Percentiles rank a stretch among this genome's conserved stretches.
Conservation (phyloP, 2,888 invertebrate genomes). For the Synergus itoensis region DNA sequence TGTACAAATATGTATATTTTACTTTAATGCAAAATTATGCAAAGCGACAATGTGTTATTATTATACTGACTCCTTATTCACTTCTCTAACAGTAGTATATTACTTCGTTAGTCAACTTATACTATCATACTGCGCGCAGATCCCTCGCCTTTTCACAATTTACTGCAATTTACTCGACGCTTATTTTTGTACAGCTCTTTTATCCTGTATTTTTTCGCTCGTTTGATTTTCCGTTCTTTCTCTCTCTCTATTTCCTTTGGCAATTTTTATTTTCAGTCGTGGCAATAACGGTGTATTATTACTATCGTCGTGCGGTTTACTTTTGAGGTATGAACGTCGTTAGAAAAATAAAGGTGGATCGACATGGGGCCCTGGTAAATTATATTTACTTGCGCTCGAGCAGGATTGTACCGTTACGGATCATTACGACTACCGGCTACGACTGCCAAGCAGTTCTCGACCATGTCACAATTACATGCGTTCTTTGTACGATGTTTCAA, state of each 20-base stretch:
- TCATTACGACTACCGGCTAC: constrained; percentile 61
- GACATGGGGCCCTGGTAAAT: constrained; percentile 55
- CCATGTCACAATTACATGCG: constrained; percentile 15
- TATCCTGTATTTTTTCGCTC: constrained; percentile 23
- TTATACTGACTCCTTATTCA: background rate
- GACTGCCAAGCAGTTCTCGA: constrained; percentile 54
- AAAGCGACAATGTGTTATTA: background rate
- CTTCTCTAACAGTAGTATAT: background rate
- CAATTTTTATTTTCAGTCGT: constrained; percentile 16
- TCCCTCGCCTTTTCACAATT: constrained; percentile 21
- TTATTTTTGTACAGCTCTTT: constrained; percentile 31
- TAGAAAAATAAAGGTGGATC: constrained; percentile 49
- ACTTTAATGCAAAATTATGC: background rate
- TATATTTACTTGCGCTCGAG: constrained; percentile 54
- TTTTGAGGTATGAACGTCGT: constrained; percentile 41
- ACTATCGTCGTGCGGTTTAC: constrained; percentile 35
- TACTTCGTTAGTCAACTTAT: background rate
- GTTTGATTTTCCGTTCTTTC: constrained; percentile 24
- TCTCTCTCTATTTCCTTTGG: constrained; percentile 21
- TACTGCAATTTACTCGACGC: constrained; percentile 20
- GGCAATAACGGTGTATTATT: constrained; percentile 35
- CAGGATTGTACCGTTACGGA: constrained; percentile 61
- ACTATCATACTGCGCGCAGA: background rate
- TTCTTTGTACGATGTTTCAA: too few species aligned
- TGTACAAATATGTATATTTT: background rate